Evolutionary conservation across 2,113 vertebrate species (phyloP), one percentile per base, ranked within the genome.

Genomic region (Ammodytes dubius): DNA sequence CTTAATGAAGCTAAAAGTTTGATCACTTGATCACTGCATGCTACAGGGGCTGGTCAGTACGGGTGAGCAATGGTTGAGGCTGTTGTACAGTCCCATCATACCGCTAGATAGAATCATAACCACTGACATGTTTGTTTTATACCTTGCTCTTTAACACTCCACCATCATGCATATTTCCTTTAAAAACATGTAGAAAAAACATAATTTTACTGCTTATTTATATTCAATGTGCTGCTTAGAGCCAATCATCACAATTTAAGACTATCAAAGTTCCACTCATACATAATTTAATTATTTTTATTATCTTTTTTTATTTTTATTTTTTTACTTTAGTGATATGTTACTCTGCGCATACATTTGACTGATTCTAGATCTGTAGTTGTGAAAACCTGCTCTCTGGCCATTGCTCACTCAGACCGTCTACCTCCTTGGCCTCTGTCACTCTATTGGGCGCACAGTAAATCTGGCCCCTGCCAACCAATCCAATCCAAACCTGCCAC

Each of bases 21-120:
- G 88, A 94, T 92, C 84, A 58, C 75, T 96, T 96, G 95, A 92
- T 92, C 92, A 92, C 86, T 86, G 91, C 93, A 94, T 93, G 93
- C 95, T 94, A 91, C 93, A 90, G 91, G 96, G 96, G 95, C 89
- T 84, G 90, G 71, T 89, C 96, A 88, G 96, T 96, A 96, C 96
- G 96, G 94, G 93, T 98, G 98, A 99, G 98, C 98, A 99, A 99
- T 95, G 96, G 98, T 97, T 95, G 85, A 89, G 79, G 77, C 88
- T 75, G 6, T 10, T 65, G 43, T 63, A 84, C 73, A 68, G 39
- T 67, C 39, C 82, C 77, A 74, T 77, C 81, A 70, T 86, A 74
- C 80, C 77, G 87, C 70, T 56, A 79, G 46, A 58, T 59, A 71
- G 80, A 72, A 49, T 50, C 74, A 75, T 57, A 85, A 71, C 78